These are phyloP conservation scores for Meteorus cinctellus DNA, from an alignment of 2,888 invertebrate genomes.

Conservation along the genomic window DNA sequence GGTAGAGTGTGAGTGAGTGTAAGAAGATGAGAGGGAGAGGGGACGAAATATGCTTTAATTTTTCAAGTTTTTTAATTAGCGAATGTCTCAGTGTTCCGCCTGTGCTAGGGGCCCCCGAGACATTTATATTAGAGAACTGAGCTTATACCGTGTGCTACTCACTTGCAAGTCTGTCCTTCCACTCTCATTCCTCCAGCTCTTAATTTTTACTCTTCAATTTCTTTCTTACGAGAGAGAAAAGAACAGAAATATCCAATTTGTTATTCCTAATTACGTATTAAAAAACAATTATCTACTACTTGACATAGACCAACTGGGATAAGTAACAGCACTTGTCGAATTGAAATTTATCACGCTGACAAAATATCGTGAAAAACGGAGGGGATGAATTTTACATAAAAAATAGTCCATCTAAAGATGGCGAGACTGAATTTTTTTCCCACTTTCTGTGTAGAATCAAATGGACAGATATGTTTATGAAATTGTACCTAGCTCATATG, in stretches of 20 bases:
- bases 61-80: slow-evolving; percentile 74
- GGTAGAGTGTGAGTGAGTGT: neutral
- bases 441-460: no score
- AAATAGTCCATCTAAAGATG: neutral
- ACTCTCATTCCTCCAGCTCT: slow-evolving; percentile 45
- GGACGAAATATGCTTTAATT: slow-evolving; percentile 74
- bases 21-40: slow-evolving; percentile 49
- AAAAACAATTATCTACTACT: slow-evolving; percentile 60
- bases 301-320: neutral
- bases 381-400: neutral
- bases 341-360: neutral
- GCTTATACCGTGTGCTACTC: slow-evolving; percentile 53
- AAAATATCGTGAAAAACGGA: neutral
- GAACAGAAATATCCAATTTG: slow-evolving; percentile 57
- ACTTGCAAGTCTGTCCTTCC: slow-evolving; percentile 51
- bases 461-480: no score
- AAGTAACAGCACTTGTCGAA: neutral
- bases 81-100: slow-evolving; percentile 71
- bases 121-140: slow-evolving; percentile 71
- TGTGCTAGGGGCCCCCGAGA: slow-evolving; percentile 63
- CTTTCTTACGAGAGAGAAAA: slow-evolving; percentile 18
- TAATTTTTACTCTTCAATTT: slow-evolving; percentile 35
- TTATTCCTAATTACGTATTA: slow-evolving; percentile 67
- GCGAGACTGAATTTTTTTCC: neutral
- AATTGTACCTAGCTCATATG: no score